These are phyloP conservation scores for Emydura subglobosa DNA, from an alignment of 2,113 vertebrate species.

Conservation along the genomic window DNA sequence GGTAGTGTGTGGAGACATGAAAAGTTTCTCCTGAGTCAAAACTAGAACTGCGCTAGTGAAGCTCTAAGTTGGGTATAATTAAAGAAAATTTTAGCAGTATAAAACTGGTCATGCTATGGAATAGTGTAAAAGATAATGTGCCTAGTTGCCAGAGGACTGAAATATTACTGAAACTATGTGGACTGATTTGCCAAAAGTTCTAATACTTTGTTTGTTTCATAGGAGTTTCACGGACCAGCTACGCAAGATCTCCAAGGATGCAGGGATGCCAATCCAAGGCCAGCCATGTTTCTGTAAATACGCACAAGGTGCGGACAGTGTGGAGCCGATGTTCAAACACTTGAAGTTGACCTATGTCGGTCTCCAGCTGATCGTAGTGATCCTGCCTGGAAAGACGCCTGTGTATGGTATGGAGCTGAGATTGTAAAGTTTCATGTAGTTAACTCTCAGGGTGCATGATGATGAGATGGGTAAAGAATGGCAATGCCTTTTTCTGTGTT, in stretches of 20 bases:
- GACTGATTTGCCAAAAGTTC: not conserved
- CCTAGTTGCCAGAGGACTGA: not conserved
- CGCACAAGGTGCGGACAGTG: constrained; percentile 96
- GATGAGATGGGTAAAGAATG: not conserved
- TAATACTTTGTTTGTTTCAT: not conserved
- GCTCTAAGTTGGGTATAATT: not conserved
- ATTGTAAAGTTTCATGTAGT: not conserved
- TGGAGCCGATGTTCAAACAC: constrained; percentile 99
- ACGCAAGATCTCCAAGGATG: constrained; percentile 98
- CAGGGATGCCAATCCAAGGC: constrained; percentile 98
- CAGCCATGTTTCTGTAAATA: constrained; percentile 99
- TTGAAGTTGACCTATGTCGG: constrained; percentile 98
- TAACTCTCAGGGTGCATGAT: rapidly evolving
- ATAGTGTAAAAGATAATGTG: not conserved
- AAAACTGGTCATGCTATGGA: not conserved
- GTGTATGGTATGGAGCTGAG: constrained; percentile 90
- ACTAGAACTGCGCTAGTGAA: not conserved
- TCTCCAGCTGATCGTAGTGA: constrained; percentile 98
- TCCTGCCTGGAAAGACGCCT: constrained; percentile 95
- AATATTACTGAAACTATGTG: not conserved
- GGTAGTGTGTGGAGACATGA: not conserved
- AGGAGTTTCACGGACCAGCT: constrained; percentile 99
- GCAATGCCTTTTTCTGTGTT: not conserved
- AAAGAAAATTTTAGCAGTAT: not conserved
- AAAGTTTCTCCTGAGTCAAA: not conserved